Conservation (phyloP, 2,797 vertebrate species). For the Fistularia tabacaria region DNA sequence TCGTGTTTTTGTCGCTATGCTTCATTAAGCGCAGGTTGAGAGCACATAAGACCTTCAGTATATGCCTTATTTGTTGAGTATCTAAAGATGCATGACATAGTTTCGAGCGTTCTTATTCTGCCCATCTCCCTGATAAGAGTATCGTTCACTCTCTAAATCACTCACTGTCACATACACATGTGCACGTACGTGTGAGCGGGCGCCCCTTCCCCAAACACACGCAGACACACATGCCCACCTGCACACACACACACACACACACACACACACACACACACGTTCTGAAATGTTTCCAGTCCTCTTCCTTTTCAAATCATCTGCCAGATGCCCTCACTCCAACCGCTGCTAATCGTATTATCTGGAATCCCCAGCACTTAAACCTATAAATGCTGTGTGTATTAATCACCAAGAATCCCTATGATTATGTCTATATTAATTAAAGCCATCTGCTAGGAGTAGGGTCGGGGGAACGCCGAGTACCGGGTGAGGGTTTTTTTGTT, state of each 20-base stretch:
- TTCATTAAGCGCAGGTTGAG: no score
- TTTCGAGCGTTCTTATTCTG: neutral
- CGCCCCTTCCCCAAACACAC: no score
- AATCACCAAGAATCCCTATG: conserved; percentile 76
- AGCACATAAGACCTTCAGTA: no score
- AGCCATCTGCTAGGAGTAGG: conserved; percentile 72
- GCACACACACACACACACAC: conserved; percentile 20
- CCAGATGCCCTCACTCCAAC: conserved; percentile 65
- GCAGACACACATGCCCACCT: no score
- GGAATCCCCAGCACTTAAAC: conserved; percentile 75
- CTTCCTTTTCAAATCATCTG: conserved; percentile 56
- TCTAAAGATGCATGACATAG: conserved; percentile 2
- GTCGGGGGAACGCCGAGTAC: conserved; percentile 22
- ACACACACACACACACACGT: conserved; percentile 4
- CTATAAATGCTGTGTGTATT: conserved; percentile 78
- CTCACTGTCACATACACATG: conserved; percentile 19
- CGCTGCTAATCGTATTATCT: conserved; percentile 77
- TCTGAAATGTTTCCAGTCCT: conserved; percentile 33
- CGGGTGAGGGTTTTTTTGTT: conserved; percentile 9
- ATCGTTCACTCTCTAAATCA: neutral
- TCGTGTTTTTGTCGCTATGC: no score
- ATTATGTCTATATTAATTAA: conserved; percentile 77
- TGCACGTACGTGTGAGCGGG: no score
- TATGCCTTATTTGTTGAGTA: no score
- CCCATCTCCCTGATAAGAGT: conserved; percentile 14